These are phyloP conservation scores for Scaptomyza flava DNA, from an alignment of 2,888 invertebrate species.

Conservation along the genomic window DNA sequence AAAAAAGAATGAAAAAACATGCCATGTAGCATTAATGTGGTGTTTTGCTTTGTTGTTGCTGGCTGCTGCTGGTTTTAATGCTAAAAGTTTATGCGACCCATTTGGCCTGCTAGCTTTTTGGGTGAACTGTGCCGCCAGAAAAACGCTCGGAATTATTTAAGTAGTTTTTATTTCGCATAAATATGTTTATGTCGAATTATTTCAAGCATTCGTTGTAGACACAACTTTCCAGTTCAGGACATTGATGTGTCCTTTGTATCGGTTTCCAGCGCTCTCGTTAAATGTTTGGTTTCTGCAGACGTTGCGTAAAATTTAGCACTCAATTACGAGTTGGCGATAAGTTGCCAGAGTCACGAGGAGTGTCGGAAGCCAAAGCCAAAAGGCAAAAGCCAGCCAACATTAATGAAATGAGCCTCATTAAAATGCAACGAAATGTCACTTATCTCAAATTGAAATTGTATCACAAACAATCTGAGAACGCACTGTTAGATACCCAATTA, in stretches of 20 bases:
- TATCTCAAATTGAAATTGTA: constrained; percentile 77
- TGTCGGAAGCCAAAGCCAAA: constrained; percentile 15
- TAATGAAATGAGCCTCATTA: constrained; percentile 76
- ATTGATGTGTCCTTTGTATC: constrained; percentile 46
- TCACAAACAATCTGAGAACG: constrained; percentile 63
- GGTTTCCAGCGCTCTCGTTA: neutral
- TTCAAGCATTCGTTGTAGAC: constrained; percentile 75
- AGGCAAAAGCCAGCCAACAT: constrained; percentile 22
- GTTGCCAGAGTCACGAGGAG: constrained; percentile 37
- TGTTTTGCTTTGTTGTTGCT: constrained; percentile 59
- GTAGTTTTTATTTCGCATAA: constrained; percentile 17
- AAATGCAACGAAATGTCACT: constrained; percentile 81
- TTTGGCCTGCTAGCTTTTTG: constrained; percentile 34
- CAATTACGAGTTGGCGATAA: constrained; percentile 69
- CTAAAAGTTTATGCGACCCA: constrained; percentile 62
- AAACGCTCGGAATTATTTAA: constrained; percentile 75
- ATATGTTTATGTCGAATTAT: constrained; percentile 52
- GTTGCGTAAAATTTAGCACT: constrained; percentile 72
- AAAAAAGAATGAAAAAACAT: constrained; percentile 35
- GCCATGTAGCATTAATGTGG: constrained; percentile 77
- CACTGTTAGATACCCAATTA: constrained; percentile 47
- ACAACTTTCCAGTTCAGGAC: constrained; percentile 44
- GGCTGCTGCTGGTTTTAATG: constrained; percentile 62
- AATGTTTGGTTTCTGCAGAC: constrained; percentile 59
- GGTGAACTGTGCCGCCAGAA: constrained; percentile 42